phyloP scores from a whole-genome alignment of 1,140 invertebrate genomes.

The Cyclina sinensis region DNA sequence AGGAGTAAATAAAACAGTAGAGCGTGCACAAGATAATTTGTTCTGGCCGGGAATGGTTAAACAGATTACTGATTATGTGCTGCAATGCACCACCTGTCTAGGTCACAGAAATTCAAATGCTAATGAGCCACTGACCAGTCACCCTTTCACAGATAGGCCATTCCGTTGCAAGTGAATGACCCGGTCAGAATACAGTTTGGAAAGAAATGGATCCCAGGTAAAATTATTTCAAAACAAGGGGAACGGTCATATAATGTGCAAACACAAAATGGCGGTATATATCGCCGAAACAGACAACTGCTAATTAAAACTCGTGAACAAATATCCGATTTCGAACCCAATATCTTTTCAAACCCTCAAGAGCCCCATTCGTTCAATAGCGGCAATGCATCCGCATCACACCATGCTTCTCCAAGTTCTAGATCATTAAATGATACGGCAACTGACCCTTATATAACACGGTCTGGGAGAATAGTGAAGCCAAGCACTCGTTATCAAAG shows the following conservation, averaged over 20 bases:
- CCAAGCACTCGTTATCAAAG: no score
- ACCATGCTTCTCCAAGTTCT: neutral
- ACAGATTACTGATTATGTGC: slow-evolving; percentile 5
- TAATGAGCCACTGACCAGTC: slow-evolving; percentile 24
- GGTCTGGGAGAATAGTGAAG: slow-evolving; percentile 7
- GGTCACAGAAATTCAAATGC: slow-evolving; percentile 14
- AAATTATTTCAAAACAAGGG: neutral
- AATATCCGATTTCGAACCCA: neutral
- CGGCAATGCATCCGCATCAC: neutral
- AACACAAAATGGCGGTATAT: neutral
- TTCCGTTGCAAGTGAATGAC: slow-evolving; percentile 21
- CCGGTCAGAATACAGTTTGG: neutral
- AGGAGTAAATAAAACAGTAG: neutral
- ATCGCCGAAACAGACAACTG: neutral
- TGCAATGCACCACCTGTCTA: neutral
- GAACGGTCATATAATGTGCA: neutral
- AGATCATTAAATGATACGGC: neutral
- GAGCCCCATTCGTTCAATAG: neutral
- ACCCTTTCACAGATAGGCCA: slow-evolving; percentile 68
- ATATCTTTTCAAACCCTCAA: slow-evolving; percentile 15
- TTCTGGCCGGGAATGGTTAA: slow-evolving; percentile 6
- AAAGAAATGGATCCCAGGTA: neutral
- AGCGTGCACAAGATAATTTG: neutral
- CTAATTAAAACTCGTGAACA: neutral
- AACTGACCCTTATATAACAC: neutral